A percentile compares a stretch with the other conserved stretches of the same genome.
These are phyloP conservation scores for Myotis daubentonii DNA, from an alignment of 2,797 vertebrate species.

Conservation along the genomic window DNA sequence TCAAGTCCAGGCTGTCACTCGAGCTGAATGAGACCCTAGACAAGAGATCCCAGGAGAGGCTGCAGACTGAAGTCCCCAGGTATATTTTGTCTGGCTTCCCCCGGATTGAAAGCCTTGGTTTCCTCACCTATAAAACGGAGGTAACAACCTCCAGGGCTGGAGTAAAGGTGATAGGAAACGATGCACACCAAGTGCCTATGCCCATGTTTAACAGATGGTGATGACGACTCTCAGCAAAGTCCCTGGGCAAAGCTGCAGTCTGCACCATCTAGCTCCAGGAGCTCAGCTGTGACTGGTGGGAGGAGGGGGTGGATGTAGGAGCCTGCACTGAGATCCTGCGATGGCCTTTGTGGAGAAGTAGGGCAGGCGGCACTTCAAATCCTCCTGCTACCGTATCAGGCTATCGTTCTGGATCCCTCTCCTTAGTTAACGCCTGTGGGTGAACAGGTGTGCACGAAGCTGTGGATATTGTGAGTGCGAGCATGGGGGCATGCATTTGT, in stretches of 20 bases:
- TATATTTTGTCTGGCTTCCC: too few relatives aligned
- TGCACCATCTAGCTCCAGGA: neutral
- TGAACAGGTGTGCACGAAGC: fast-evolving
- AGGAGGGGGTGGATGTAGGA: neutral
- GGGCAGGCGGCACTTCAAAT: neutral
- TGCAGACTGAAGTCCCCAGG: too few relatives aligned
- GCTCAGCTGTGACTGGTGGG: fast-evolving
- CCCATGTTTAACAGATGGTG: neutral
- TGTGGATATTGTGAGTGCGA: fast-evolving
- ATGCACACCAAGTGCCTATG: neutral
- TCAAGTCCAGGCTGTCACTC: neutral
- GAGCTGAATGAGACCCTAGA: neutral
- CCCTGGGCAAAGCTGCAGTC: neutral
- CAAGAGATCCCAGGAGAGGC: neutral
- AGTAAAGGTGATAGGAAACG: neutral
- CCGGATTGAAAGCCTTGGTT: neutral
- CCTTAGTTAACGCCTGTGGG: too few relatives aligned
- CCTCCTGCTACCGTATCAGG: neutral
- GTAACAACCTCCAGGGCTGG: neutral
- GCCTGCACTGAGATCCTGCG: neutral
- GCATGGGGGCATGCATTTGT: neutral
- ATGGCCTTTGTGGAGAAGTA: neutral
- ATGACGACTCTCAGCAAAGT: neutral
- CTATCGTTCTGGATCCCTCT: too few relatives aligned
- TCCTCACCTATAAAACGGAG: neutral